A percentile compares a stretch with the other conserved stretches of the same genome.
Evolutionary conservation across 1,140 invertebrate species (phyloP).

Genomic region (Drosophila ananassae): DNA sequence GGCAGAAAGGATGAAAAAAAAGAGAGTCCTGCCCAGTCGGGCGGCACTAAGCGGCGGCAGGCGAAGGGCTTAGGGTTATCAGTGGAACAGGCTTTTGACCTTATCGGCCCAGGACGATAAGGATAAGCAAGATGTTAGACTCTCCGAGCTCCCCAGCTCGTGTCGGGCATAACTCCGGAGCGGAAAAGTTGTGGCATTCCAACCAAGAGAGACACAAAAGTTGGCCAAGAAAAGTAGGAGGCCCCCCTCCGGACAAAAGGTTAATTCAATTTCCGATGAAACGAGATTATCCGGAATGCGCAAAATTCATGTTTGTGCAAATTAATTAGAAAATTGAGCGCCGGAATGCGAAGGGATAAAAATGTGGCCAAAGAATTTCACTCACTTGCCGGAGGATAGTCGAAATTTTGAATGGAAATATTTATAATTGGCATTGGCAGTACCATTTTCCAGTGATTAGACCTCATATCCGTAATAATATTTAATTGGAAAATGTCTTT

Average conservation of each 20-base stretch:
- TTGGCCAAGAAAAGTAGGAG: conserved; percentile 18
- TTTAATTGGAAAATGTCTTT: background rate
- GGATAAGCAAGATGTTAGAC: conserved; percentile 54
- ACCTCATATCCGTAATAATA: background rate
- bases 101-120: conserved; percentile 29
- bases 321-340: conserved; percentile 49
- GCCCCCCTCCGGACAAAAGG: background rate
- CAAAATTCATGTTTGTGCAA: conserved; percentile 48
- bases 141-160: conserved; percentile 2
- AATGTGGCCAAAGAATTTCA: background rate
- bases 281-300: conserved; percentile 42
- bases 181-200: conserved; percentile 42
- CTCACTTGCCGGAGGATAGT: background rate
- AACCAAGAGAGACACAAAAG: conserved; percentile 46
- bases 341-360: background rate
- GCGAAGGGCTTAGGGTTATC: conserved; percentile 50
- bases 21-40: conserved; percentile 32
- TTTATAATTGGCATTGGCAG: too few species aligned
- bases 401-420: background rate
- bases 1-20: background rate
- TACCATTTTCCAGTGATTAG: too few species aligned
- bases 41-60: conserved; percentile 44
- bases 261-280: conserved; percentile 45
- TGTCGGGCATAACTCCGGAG: conserved; percentile 54
- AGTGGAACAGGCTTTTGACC: conserved; percentile 54